phyloP scores from a whole-genome alignment of 2,888 invertebrate genomes.

The Rambutsinella grinnellia region DNA sequence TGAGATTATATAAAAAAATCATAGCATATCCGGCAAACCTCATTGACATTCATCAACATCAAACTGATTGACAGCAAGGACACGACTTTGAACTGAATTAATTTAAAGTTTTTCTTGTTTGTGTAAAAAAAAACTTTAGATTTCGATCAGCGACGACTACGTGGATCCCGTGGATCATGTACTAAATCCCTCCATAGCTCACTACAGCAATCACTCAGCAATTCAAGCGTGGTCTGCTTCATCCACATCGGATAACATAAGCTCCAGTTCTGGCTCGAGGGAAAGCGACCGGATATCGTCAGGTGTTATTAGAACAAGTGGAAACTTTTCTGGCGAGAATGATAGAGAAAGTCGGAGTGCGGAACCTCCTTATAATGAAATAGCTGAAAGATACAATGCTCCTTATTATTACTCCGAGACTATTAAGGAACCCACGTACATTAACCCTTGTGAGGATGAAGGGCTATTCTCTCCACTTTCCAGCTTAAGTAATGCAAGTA shows the following conservation, averaged over 20 bases:
- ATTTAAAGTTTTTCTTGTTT: background rate
- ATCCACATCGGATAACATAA: constrained; percentile 24
- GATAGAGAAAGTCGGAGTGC: constrained; percentile 24
- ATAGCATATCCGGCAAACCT: too few species aligned
- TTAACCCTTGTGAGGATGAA: constrained; percentile 53
- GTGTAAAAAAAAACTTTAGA: constrained; percentile 76
- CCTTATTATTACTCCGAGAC: constrained; percentile 66
- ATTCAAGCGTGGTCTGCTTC: constrained; percentile 40
- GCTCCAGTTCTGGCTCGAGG: constrained; percentile 47
- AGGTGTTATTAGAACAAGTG: constrained; percentile 27
- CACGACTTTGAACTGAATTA: background rate
- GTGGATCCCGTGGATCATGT: constrained; percentile 82
- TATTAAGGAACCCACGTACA: constrained; percentile 62
- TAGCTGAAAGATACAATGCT: constrained; percentile 63
- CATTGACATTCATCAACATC: too few species aligned
- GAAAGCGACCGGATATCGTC: constrained; percentile 29
- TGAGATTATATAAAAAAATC: too few species aligned
- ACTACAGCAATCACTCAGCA: constrained; percentile 23
- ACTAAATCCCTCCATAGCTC: constrained; percentile 28
- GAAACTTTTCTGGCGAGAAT: constrained; percentile 17
- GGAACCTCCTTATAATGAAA: constrained; percentile 63
- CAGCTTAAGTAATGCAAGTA: constrained; percentile 40
- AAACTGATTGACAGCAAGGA: background rate
- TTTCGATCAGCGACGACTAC: constrained; percentile 88
- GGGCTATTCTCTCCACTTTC: constrained; percentile 20